phyloP scores from a whole-genome alignment of 1,140 invertebrate species.

The Acromyrmex charruanus region DNA sequence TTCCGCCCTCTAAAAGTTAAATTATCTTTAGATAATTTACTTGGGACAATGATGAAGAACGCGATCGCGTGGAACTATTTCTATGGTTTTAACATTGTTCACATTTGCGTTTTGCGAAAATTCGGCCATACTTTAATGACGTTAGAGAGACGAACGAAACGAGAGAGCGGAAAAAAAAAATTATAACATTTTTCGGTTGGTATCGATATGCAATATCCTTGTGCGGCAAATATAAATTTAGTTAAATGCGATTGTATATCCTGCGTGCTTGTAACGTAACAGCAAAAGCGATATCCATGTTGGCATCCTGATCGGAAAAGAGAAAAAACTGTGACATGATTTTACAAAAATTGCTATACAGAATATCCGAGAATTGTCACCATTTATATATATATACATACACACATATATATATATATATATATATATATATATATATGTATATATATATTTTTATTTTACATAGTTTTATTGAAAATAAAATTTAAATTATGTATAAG shows the following conservation, averaged over 20 bases:
- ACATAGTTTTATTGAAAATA: not conserved
- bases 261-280: not conserved
- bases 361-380: not conserved
- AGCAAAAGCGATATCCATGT: conserved; percentile 9
- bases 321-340: not conserved
- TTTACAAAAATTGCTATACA: conserved; percentile 9
- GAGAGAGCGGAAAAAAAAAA: conserved; percentile 19
- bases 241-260: conserved; percentile 51
- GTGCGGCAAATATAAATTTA: conserved; percentile 47
- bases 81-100: not conserved
- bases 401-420: no score
- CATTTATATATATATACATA: no score
- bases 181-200: conserved; percentile 34
- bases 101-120: conserved; percentile 7
- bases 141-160: not conserved
- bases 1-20: no score
- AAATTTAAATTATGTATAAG: not conserved
- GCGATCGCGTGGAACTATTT: not conserved
- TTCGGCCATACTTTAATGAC: not conserved
- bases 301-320: conserved; percentile 16
- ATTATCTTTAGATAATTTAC: not conserved
- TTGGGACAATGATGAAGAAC: not conserved
- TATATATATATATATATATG: no score
- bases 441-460: not conserved
- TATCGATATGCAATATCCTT: conserved; percentile 53